A percentile compares a stretch with the other conserved stretches of the same genome.
phyloP scores from a whole-genome alignment of 2,888 invertebrate genomes.

The Andrena marginata region DNA sequence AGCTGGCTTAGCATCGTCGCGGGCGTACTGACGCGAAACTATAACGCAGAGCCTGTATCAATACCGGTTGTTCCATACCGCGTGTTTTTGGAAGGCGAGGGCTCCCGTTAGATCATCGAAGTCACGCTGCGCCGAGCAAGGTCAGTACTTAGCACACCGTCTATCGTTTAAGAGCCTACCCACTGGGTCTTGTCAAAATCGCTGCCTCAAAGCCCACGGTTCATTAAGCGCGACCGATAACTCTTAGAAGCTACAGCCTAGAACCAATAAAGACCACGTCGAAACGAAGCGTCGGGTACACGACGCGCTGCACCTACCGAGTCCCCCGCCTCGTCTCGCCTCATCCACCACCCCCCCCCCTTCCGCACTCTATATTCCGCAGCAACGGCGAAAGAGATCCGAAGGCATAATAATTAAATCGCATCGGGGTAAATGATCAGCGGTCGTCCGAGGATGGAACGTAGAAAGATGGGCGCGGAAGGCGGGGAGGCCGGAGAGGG shows the following conservation, averaged over 20 bases:
- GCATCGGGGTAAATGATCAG: slow-evolving; percentile 68
- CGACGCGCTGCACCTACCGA: background rate
- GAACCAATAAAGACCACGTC: slow-evolving; percentile 31
- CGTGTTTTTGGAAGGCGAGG: too few species aligned
- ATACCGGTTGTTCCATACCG: too few species aligned
- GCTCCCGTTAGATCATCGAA: too few species aligned
- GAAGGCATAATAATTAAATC: slow-evolving; percentile 68
- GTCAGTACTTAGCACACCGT: too few species aligned
- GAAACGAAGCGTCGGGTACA: slow-evolving; percentile 16
- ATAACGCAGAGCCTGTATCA: too few species aligned
- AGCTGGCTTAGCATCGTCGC: slow-evolving; percentile 2
- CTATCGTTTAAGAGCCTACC: too few species aligned
- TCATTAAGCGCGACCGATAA: background rate
- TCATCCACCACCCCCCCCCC: background rate
- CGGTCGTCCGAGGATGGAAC: slow-evolving; percentile 49
- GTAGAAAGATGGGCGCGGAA: background rate
- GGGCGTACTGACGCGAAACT: background rate
- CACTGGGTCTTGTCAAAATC: background rate
- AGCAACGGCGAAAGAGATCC: slow-evolving; percentile 40
- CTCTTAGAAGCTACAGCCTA: slow-evolving; percentile 19
- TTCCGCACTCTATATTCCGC: background rate
- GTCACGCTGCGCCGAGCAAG: too few species aligned
- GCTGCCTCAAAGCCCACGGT: background rate
- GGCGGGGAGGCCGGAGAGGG: background rate
- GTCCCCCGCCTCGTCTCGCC: background rate